Evolutionary conservation across 2,113 vertebrate species (phyloP).

Genomic region (Alexandromys fortis): DNA sequence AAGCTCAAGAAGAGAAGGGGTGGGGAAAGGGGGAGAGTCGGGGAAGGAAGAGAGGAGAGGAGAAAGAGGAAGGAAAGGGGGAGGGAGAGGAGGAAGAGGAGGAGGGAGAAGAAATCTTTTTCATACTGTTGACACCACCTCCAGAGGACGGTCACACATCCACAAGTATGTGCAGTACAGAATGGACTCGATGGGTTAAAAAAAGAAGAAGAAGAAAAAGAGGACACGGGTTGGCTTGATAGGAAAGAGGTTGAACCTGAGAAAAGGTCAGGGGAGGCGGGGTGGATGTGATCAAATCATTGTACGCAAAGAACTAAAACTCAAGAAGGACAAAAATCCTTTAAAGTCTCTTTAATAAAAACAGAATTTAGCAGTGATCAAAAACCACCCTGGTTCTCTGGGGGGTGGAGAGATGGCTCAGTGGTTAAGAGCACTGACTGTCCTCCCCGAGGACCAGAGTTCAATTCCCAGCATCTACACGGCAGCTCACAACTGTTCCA

Average conservation of each 20-base stretch:
- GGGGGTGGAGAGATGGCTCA: not conserved
- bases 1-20: not conserved
- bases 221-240: not conserved
- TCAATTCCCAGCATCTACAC: not conserved
- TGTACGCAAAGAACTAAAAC: not conserved
- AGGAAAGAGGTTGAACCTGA: not conserved
- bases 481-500: not conserved
- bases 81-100: not conserved
- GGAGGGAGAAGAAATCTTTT: not conserved
- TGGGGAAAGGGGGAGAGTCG: no score
- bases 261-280: not conserved
- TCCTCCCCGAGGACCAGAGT: not conserved
- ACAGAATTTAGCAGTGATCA: not conserved
- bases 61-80: no score
- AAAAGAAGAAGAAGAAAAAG: not conserved
- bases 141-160: not conserved
- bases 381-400: not conserved
- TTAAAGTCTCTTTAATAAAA: not conserved
- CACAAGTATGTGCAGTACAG: not conserved
- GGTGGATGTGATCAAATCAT: not conserved
- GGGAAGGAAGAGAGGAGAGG: not conserved
- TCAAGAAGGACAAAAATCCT: not conserved
- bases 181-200: not conserved
- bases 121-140: not conserved
- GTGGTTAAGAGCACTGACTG: not conserved